Evolutionary conservation across 1,140 invertebrate genomes (phyloP).

Genomic region (Choristoneura fumiferana): DNA sequence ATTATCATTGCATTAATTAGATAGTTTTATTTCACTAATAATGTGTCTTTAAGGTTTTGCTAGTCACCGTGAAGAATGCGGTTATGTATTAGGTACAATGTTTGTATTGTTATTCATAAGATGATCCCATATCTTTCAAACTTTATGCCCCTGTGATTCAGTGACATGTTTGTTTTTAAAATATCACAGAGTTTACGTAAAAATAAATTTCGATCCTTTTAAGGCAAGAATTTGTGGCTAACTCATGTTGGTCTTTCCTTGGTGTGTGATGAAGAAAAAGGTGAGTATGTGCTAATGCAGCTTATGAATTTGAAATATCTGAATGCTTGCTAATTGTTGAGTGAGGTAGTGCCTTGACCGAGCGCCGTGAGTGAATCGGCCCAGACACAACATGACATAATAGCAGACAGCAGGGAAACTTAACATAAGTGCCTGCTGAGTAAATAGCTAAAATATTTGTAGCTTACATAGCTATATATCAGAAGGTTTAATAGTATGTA

Average conservation of each 20-base stretch:
- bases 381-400: neutral
- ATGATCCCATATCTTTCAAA: constrained; percentile 8
- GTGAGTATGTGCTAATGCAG: constrained; percentile 36
- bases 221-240: neutral
- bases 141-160: neutral
- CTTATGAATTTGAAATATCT: constrained; percentile 28
- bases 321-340: constrained; percentile 8
- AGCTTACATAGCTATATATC: too few relatives aligned
- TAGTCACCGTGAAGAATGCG: neutral
- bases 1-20: too few relatives aligned
- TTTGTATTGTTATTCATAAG: constrained; percentile 9
- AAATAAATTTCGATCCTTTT: neutral
- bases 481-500: too few relatives aligned
- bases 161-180: neutral
- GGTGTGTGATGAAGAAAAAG: constrained; percentile 1
- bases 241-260: neutral
- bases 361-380: neutral
- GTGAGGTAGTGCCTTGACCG: constrained; percentile 5
- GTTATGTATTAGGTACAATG: neutral
- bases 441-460: neutral
- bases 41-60: too few relatives aligned
- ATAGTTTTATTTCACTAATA: too few relatives aligned
- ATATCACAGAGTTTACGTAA: constrained; percentile 1
- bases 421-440: neutral
- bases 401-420: too few relatives aligned